Evolutionary conservation across 2,797 vertebrate genomes (phyloP), one percentile per base, ranked within the genome.

Genomic region (Thaleichthys pacificus): DNA sequence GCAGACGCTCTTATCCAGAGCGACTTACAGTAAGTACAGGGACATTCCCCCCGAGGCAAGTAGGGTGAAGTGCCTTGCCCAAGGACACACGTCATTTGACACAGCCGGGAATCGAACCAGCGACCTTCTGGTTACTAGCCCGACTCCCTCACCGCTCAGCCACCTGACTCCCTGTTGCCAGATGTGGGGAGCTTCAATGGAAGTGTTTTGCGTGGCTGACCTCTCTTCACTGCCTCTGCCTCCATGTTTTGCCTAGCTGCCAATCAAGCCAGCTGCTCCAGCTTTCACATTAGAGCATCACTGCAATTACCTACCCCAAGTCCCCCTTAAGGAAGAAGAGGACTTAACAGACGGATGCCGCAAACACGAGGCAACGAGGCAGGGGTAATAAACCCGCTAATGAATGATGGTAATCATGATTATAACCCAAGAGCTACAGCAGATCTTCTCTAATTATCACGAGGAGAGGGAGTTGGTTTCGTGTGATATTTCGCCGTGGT

Each of bases 291-390:
- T 70, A 58, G 42, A 64, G 70, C 47, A 66, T 69, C 67, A 78
- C 70, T 76, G 79, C 89, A 90, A 93, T 91, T 86, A 88, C 76
- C 82, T 84, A 73, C 73, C 86, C 66, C 78, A 74, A 78, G 73
- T 76, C 69, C 74, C 74, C 68, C 80, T 81, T 57, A 75, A 82
- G 80, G 72, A 77, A 80, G 70, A 74, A 61, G 80, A 73, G 73
- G 71, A 84, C 78, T 70, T 84, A 78, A 77, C 88, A 92, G 88
- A 89, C 86, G 89, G 85, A 88, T 71, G 76, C 72, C 69, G 77
- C 72, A 82, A 81, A 82, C 83, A 86, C 47, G 35, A 58, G 76
- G 79, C 2, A 77, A 86, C 47, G 35, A 58, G 76, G 79, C 2
- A 77, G 70, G 75, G 79, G 78, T 63, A 77, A 86, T 80, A 84